A percentile compares a stretch with the other conserved stretches of the same genome.
These are phyloP conservation scores for Leucophenga montana DNA, from an alignment of 2,888 invertebrate species.

Conservation along the genomic window DNA sequence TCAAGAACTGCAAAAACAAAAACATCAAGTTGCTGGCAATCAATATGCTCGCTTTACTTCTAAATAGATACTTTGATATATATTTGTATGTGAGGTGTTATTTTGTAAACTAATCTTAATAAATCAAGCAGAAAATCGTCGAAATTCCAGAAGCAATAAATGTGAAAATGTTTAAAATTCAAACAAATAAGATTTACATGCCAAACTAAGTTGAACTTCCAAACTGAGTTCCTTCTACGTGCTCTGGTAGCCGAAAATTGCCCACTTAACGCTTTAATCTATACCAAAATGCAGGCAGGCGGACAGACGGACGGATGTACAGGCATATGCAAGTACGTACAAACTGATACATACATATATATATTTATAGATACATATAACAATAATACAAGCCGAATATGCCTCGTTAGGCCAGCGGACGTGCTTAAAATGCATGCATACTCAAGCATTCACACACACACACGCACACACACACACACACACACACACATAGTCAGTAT, in stretches of 20 bases:
- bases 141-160: not conserved
- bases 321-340: too few species aligned
- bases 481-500: not conserved
- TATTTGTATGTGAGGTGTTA: conserved; percentile 46
- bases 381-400: conserved; percentile 3
- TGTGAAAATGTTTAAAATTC: conserved; percentile 1
- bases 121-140: conserved; percentile 26
- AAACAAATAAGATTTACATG: conserved; percentile 11
- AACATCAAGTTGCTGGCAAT: conserved; percentile 53
- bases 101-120: conserved; percentile 34
- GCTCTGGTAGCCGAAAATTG: conserved; percentile 1
- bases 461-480: conserved; percentile 5
- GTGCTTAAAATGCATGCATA: conserved; percentile 20
- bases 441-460: conserved; percentile 26
- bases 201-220: too few species aligned
- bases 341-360: not conserved
- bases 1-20: conserved; percentile 22
- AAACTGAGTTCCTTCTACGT: not conserved
- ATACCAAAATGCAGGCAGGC: not conserved
- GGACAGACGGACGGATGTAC: not conserved
- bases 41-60: not conserved
- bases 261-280: conserved; percentile 21
- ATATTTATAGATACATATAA: not conserved
- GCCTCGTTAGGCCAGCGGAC: conserved; percentile 23
- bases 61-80: not conserved